These are phyloP conservation scores for Myiotriccus ornatus DNA, from an alignment of 2,797 vertebrate species.

Conservation along the genomic window DNA sequence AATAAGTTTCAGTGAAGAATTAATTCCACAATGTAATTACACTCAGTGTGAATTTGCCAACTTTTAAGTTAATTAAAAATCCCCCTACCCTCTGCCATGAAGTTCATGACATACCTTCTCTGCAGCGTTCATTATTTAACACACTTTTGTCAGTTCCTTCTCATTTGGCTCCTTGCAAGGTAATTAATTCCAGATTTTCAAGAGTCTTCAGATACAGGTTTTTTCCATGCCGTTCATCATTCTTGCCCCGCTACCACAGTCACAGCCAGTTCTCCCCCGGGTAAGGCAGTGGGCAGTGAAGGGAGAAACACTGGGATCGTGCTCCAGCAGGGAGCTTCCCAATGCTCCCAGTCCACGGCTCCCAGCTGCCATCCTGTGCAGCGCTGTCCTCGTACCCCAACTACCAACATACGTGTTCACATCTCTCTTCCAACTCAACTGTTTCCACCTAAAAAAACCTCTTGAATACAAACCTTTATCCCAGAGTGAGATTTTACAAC, in stretches of 20 bases:
- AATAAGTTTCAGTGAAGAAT: background rate
- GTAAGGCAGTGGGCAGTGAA: fast-evolving
- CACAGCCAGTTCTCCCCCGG: fast-evolving
- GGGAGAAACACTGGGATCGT: fast-evolving
- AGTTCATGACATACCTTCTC: slow-evolving; percentile 27
- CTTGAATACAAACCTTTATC: background rate
- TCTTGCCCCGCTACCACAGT: background rate
- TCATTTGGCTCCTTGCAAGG: background rate
- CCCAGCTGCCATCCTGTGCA: background rate
- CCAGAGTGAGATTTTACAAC: background rate
- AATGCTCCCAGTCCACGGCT: background rate
- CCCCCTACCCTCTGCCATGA: background rate
- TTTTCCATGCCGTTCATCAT: background rate
- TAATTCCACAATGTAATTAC: slow-evolving; percentile 45
- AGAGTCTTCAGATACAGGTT: background rate
- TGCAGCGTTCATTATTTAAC: slow-evolving; percentile 7
- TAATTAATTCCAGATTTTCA: slow-evolving; percentile 25
- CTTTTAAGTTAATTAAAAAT: slow-evolving; percentile 43
- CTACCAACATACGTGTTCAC: fast-evolving
- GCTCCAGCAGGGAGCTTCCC: background rate
- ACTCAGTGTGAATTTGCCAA: background rate
- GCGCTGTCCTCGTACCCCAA: fast-evolving
- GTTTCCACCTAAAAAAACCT: background rate
- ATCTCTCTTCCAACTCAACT: background rate
- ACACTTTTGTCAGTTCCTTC: background rate